Evolutionary conservation across 1,140 invertebrate species (phyloP), one percentile per base, ranked within the genome.

Genomic region (Diabrotica virgifera): DNA sequence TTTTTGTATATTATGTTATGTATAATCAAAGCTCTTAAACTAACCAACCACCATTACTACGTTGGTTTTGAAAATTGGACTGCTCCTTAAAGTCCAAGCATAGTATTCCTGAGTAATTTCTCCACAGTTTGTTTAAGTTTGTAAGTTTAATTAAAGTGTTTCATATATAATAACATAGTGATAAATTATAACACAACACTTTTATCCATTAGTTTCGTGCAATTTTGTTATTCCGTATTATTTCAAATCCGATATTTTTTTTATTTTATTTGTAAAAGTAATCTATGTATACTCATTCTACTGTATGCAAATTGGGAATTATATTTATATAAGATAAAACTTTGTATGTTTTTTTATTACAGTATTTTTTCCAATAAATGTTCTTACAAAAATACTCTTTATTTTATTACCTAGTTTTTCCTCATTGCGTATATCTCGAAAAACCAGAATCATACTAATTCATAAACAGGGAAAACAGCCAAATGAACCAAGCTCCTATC

Each of bases 311-410:
- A 63, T 53, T 68, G 58, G 51, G 64, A 67, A 60, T 69, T 71
- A 66, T 66, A 65, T 65, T 70, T 70, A 60, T 68, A 69, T 69
- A 69, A 69, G 67, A 69, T 55, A 63, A 69, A 62, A 36, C 53
- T 71, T 64, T 69, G 70, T 69, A 69, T 71, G 67, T 66, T 71
- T 70, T 71, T 66, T 66, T 69, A 68, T 69, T 71, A 69, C 67
- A 66, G 62, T 71, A 71, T 71, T 71, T 71, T 71, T 71, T 69
- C 67, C 64, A 71, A 65, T 71, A 71, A 71, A 71, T 69, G 67
- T 70, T 71, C 67, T 69, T 71, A 71, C 56, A 67, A 69, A 71
- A 58, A 24, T 24, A 24, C 24, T 24, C 1, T 24, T 24, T 24
- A 24, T 24, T 24, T 24, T 24, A 24, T 4, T 24, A 24, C 4